Base-by-base conservation (phyloP, 92 coral and sea anemone species). In the Phenganax stokvisi region DNA sequence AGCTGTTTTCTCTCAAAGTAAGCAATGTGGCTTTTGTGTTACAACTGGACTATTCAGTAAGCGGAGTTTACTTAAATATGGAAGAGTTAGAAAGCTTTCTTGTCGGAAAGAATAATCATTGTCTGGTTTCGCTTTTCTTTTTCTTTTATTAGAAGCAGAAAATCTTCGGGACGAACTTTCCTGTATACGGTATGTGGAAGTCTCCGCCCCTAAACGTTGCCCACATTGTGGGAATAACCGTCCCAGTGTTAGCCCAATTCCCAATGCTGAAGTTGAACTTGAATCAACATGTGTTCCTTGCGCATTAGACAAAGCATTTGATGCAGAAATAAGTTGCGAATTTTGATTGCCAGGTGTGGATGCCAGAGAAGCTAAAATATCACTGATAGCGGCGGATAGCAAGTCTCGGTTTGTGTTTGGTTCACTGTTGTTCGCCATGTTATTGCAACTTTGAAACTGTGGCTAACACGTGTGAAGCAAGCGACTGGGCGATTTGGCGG, bases 191-290 rank as follows among this genome's bases (percentile, higher is more conserved):
- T 8, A 12, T 66, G 27, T 25, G 13, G 27, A 57, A n/a, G 74
- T 20, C 13, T 20, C 13, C 16, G 16, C 29, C 6, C 52, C 17
- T 13, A 6, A 7, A 69, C 54, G 17, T 20, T 16, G 51, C 16
- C 74, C 52, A 69, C 74, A 69, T 69, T 69, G 74, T 69, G 74
- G 74, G 74, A 69, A 69, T 69, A 69, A 27, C 6, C 12, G 52
- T 11, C 29, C 74, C 11, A 69, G 54, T 13, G 52, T 27, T 29
- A 11, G 51, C 8, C 10, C 10, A 69, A 17, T 16, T 6, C 17
- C 6, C 54, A 29, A 8, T 69, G 74, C 52, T 29, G 74, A 51
- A 29, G 52, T 10, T 69, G 74, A 60, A 60, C 6, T 20, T 20
- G 25, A 20, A 20, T 20, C 17, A 6, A 6, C 17, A 6, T 6